phyloP scores from a whole-genome alignment of 2,797 vertebrate genomes.

The Pteronotus mesoamericanus region DNA sequence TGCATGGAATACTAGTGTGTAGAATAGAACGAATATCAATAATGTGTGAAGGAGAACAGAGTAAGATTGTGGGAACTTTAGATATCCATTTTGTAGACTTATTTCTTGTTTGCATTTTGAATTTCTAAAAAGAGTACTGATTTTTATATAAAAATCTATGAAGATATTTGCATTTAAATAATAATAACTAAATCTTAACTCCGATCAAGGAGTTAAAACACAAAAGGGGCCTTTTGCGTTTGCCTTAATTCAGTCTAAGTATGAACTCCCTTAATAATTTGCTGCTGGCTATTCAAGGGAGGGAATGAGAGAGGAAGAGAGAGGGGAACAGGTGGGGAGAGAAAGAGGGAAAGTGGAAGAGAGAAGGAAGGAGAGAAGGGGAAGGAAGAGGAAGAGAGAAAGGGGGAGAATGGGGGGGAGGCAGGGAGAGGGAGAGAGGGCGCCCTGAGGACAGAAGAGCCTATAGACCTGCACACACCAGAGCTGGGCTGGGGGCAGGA shows the following conservation, averaged over 20 bases:
- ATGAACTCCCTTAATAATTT: neutral
- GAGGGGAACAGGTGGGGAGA: neutral
- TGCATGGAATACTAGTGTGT: neutral
- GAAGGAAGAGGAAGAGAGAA: accelerated
- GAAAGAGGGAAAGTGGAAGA: too few species aligned
- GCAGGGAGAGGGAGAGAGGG: too few species aligned
- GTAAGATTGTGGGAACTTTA: neutral
- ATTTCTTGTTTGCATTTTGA: neutral
- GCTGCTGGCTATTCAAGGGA: neutral
- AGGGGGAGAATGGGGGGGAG: neutral
- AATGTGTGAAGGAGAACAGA: neutral
- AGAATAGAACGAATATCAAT: neutral
- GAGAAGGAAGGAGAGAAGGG: too few species aligned
- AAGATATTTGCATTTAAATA: neutral
- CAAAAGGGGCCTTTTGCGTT: neutral
- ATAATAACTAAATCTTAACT: neutral
- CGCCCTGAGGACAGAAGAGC: accelerated
- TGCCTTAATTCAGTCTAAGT: neutral
- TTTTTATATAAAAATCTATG: neutral
- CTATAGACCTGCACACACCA: accelerated
- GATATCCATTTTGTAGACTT: neutral
- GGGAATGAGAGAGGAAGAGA: too few species aligned
- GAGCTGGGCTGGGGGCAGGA: accelerated
- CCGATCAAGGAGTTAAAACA: neutral
- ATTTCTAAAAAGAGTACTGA: neutral